phyloP scores from a whole-genome alignment of 2,113 vertebrate species.

The Crotalus viridis region DNA sequence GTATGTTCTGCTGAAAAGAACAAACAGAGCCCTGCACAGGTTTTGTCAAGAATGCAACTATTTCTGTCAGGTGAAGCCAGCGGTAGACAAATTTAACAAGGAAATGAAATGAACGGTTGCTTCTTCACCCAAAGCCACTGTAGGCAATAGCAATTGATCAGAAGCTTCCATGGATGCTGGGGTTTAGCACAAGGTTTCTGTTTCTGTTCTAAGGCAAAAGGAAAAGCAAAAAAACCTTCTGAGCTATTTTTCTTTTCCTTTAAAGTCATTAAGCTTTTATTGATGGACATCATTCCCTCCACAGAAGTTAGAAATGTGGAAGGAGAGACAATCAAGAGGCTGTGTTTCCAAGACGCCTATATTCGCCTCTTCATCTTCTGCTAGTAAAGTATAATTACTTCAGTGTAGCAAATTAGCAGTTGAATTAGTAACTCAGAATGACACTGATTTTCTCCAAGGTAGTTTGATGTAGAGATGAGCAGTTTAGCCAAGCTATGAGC shows the following conservation, averaged over 20 bases:
- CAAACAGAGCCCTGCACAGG: not conserved
- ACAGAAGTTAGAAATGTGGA: not conserved
- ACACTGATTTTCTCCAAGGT: not conserved
- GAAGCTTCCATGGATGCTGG: not conserved
- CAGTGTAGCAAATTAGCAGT: not conserved
- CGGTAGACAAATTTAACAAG: not conserved
- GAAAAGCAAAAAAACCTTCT: not conserved
- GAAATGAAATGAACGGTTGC: not conserved
- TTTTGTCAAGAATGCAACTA: not conserved
- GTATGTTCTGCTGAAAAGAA: not conserved
- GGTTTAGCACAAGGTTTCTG: not conserved
- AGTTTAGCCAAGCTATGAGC: slow-evolving; percentile 1
- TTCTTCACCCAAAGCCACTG: not conserved
- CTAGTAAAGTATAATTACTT: slow-evolving; percentile 4
- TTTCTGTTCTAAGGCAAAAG: not conserved
- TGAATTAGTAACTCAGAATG: slow-evolving; percentile 6
- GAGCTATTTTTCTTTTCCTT: not conserved
- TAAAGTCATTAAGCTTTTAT: slow-evolving; percentile 1
- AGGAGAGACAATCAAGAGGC: not conserved
- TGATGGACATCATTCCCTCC: not conserved
- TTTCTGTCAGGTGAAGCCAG: not conserved
- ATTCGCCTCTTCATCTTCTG: not conserved
- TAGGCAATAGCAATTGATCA: not conserved
- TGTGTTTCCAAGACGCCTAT: not conserved
- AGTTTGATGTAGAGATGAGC: not conserved